Percentiles rank a stretch among this genome's conserved stretches.
These are phyloP conservation scores for Parauchenoglanis ngamensis DNA, from an alignment of 2,797 vertebrate species.

Conservation along the genomic window DNA sequence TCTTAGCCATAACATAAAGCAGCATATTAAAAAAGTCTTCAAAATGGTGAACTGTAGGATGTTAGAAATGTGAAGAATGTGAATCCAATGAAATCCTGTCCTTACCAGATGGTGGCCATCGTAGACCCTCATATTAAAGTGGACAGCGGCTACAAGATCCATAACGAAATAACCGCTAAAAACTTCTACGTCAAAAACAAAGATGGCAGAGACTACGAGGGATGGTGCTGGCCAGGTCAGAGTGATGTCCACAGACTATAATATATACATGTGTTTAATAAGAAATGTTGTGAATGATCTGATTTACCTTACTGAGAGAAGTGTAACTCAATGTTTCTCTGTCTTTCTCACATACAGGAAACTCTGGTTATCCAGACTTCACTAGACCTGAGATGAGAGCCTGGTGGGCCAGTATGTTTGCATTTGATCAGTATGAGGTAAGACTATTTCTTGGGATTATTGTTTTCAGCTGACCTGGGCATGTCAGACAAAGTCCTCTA, in stretches of 20 bases:
- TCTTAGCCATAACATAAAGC: not conserved
- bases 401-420: slow-evolving; percentile 93
- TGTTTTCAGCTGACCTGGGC: not conserved
- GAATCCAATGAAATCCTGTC: not conserved
- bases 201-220: slow-evolving; percentile 89
- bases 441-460: slow-evolving; percentile 5
- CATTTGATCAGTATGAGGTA: slow-evolving; percentile 86
- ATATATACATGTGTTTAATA: not conserved
- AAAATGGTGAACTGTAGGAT: not conserved
- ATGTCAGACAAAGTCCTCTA: not conserved
- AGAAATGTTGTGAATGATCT: not conserved
- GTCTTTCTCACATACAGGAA: slow-evolving; percentile 72
- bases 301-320: not conserved
- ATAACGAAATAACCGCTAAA: slow-evolving; percentile 80
- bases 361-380: slow-evolving; percentile 90
- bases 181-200: slow-evolving; percentile 87
- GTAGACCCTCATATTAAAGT: slow-evolving; percentile 96
- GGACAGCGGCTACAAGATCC: slow-evolving; percentile 85
- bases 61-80: not conserved
- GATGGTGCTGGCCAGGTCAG: slow-evolving; percentile 95
- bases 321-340: not conserved
- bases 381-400: slow-evolving; percentile 82
- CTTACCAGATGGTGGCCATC: slow-evolving; percentile 87
- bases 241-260: not conserved
- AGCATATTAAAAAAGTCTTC: not conserved